phyloP scores from a whole-genome alignment of 2,113 vertebrate species.

The Calypte anna region DNA sequence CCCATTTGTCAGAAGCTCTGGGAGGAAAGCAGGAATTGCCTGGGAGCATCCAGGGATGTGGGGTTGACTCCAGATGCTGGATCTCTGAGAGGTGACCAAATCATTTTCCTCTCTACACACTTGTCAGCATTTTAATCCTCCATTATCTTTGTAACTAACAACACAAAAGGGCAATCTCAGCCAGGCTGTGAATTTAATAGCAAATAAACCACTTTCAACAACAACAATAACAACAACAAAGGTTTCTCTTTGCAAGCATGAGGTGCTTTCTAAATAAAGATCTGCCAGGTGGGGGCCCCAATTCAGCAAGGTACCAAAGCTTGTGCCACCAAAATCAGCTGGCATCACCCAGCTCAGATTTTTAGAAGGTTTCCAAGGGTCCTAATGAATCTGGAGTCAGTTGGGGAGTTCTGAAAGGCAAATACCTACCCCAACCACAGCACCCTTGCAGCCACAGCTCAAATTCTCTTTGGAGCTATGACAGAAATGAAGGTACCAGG shows the following conservation, averaged over 20 bases:
- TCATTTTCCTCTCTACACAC: constrained; percentile 30
- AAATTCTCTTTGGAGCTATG: background rate
- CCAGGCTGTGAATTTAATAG: constrained; percentile 46
- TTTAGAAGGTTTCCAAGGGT: background rate
- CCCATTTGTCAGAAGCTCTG: constrained; percentile 30
- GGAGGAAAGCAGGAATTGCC: constrained; percentile 50
- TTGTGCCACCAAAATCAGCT: background rate
- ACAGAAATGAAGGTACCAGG: background rate
- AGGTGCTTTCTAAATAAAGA: background rate
- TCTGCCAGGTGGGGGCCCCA: background rate
- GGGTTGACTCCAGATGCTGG: constrained; percentile 52
- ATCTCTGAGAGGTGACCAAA: constrained; percentile 40
- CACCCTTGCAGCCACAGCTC: background rate
- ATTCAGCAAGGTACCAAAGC: background rate
- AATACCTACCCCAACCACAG: fast-evolving
- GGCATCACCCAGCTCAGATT: background rate
- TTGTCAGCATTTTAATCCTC: constrained; percentile 64
- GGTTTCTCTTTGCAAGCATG: background rate
- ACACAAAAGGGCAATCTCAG: constrained; percentile 49
- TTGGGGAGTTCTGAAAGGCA: background rate
- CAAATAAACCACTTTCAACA: constrained; percentile 35
- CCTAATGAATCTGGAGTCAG: background rate
- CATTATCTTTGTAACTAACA: constrained; percentile 44
- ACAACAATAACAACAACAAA: background rate
- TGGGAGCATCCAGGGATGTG: constrained; percentile 42